phyloP scores from a whole-genome alignment of 2,113 vertebrate genomes.

The Ictalurus punctatus region DNA sequence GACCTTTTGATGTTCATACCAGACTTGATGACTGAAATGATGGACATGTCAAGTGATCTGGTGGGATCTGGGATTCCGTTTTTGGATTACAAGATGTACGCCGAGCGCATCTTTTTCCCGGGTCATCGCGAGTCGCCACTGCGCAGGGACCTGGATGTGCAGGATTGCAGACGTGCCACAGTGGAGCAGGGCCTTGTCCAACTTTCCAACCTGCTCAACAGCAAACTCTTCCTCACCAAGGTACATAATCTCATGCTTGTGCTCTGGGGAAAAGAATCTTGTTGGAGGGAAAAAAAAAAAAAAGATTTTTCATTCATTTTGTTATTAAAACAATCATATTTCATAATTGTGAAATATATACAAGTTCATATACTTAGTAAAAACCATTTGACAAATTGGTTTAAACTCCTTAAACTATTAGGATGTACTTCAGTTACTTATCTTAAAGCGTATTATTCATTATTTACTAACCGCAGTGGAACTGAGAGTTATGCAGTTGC shows the following conservation, averaged over 20 bases:
- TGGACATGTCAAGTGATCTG: slow-evolving; percentile 95
- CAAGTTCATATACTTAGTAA: too few species aligned
- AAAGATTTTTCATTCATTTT: not conserved
- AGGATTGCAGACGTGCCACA: slow-evolving; percentile 88
- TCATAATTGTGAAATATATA: too few species aligned
- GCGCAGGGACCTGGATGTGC: slow-evolving; percentile 89
- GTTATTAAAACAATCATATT: too few species aligned
- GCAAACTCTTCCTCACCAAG: slow-evolving; percentile 99
- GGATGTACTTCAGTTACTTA: not conserved
- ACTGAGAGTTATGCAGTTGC: not conserved
- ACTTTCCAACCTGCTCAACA: slow-evolving; percentile 97
- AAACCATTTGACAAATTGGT: too few species aligned
- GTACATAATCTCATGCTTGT: slow-evolving; percentile 63
- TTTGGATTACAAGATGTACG: slow-evolving; percentile 92
- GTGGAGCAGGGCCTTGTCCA: slow-evolving; percentile 96
- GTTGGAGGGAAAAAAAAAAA: not conserved
- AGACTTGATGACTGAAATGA: slow-evolving; percentile 99
- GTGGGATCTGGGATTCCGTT: slow-evolving; percentile 95
- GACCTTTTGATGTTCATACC: slow-evolving; percentile 38
- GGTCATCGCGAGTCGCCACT: slow-evolving; percentile 92
- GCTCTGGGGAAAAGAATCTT: not conserved
- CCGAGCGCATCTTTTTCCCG: slow-evolving; percentile 96
- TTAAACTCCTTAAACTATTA: not conserved
- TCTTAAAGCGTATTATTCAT: not conserved
- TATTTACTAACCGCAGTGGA: not conserved